Evolutionary conservation across 2,797 vertebrate genomes (phyloP).

Genomic region (Numenius phaeopus): DNA sequence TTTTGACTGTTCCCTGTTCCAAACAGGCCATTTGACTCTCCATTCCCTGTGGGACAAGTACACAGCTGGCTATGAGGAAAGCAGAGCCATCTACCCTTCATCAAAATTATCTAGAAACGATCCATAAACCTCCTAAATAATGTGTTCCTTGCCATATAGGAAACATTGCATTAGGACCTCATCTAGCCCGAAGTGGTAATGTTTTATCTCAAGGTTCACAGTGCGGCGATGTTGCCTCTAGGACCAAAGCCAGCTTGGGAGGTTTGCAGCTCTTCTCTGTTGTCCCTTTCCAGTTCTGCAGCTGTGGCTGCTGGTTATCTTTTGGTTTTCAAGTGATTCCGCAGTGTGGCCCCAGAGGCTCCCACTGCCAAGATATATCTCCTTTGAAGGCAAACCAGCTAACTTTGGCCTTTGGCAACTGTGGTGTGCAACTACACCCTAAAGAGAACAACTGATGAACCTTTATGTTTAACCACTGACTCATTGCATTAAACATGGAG

Average conservation of each 20-base stretch:
- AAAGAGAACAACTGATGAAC: background rate
- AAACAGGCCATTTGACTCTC: background rate
- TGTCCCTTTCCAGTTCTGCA: background rate
- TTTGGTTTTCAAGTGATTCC: background rate
- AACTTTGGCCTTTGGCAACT: background rate
- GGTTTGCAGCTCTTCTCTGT: background rate
- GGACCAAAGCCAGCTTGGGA: background rate
- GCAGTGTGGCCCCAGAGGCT: background rate
- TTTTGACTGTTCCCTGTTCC: background rate
- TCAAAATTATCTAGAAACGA: background rate
- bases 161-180: fast-evolving
- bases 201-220: background rate
- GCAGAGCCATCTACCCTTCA: background rate
- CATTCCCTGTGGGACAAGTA: background rate
- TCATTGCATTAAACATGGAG: background rate
- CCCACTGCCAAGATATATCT: background rate
- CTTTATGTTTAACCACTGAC: background rate
- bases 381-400: background rate
- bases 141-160: background rate
- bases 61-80: background rate
- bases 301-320: background rate
- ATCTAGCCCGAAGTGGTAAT: background rate
- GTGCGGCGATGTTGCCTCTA: background rate
- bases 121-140: background rate
- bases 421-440: background rate